Evolutionary conservation across 2,797 vertebrate species (phyloP).

Genomic region (Spizella passerina): DNA sequence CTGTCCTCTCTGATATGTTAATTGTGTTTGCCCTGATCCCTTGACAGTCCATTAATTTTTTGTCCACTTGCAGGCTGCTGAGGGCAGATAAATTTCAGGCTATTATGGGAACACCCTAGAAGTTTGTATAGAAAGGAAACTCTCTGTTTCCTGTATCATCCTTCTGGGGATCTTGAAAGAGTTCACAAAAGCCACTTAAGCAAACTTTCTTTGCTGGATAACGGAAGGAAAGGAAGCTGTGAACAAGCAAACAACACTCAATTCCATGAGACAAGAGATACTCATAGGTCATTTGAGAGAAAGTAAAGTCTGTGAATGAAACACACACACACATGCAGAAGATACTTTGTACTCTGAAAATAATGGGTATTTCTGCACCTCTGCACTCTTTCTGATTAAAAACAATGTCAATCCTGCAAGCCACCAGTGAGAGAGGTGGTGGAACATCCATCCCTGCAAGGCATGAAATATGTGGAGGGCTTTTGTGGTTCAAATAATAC

Average conservation of each 20-base stretch:
- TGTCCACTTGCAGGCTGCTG: constrained; percentile 30
- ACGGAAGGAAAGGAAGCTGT: constrained; percentile 76
- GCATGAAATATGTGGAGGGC: not conserved
- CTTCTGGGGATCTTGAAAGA: constrained; percentile 73
- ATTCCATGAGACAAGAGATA: constrained; percentile 49
- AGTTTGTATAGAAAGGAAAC: constrained; percentile 72
- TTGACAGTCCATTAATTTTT: constrained; percentile 59
- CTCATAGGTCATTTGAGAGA: constrained; percentile 22
- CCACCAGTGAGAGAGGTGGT: accelerated
- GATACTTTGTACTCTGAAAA: not conserved
- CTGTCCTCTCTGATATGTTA: constrained; percentile 11
- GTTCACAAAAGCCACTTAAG: constrained; percentile 68
- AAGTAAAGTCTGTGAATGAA: constrained; percentile 6
- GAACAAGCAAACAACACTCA: constrained; percentile 72
- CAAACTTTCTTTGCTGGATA: constrained; percentile 58
- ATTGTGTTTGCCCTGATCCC: constrained; percentile 23
- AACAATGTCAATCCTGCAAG: not conserved
- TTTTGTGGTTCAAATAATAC: not conserved
- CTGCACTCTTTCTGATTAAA: not conserved
- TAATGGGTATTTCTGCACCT: not conserved
- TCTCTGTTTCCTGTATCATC: constrained; percentile 76
- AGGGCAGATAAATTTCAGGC: constrained; percentile 65
- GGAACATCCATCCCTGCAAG: not conserved
- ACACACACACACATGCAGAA: not conserved
- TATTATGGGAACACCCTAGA: constrained; percentile 66